Conservation (phyloP, 2,113 vertebrate species). For the Lophochroa leadbeateri region DNA sequence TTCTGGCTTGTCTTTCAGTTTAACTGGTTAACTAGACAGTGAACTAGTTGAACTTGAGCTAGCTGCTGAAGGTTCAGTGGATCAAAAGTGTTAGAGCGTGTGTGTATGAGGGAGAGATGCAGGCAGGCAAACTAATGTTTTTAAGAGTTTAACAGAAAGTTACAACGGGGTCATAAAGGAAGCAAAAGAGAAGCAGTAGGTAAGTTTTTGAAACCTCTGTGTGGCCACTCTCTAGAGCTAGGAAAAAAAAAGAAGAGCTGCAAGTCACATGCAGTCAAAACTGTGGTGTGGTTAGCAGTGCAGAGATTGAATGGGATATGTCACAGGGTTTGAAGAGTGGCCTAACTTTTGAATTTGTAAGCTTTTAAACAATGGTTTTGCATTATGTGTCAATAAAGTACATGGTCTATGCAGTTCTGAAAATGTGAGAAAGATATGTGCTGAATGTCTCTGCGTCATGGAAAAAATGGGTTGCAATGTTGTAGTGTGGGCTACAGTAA, state of each 20-base stretch:
- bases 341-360: background rate
- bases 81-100: background rate
- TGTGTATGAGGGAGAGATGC: background rate
- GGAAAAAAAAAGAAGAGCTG: background rate
- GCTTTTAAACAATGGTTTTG: background rate
- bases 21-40: background rate
- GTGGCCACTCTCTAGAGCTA: background rate
- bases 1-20: background rate
- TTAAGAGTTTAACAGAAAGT: background rate
- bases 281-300: accelerated
- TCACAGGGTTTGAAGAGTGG: background rate
- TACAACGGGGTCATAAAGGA: background rate
- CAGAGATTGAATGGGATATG: background rate
- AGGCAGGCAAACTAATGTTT: background rate
- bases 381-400: background rate
- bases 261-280: background rate
- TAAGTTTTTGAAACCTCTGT: background rate
- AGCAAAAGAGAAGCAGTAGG: background rate
- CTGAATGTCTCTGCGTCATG: background rate
- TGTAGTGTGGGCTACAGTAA: background rate
- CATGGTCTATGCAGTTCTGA: background rate
- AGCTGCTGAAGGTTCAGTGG: background rate
- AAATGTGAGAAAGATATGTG: background rate
- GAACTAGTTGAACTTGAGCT: background rate
- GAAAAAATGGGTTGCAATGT: background rate